Conservation (phyloP, 2,113 vertebrate genomes). For the Genyomyrus donnyi region DNA sequence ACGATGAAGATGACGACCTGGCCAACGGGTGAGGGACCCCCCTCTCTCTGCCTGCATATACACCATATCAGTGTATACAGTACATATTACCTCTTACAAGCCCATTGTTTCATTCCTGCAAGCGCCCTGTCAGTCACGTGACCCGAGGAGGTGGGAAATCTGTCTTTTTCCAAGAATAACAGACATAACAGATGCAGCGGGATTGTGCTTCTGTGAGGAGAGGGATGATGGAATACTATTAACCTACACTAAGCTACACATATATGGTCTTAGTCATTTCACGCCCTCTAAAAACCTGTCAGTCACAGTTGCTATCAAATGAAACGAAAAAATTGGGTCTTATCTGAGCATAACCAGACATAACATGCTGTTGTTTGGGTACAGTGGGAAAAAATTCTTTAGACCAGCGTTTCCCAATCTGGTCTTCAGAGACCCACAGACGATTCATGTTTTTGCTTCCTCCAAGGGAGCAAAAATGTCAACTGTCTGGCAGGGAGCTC, state of each 20-base stretch:
- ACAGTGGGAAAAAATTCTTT: neutral
- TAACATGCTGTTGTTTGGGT: neutral
- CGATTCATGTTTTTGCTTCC: neutral
- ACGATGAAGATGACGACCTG: slow-evolving; percentile 87
- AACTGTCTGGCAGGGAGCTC: neutral
- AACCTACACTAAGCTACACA: neutral
- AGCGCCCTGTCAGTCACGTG: neutral
- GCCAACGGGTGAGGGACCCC: slow-evolving; percentile 75
- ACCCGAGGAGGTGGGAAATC: neutral
- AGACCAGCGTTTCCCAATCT: neutral
- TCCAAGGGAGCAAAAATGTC: neutral
- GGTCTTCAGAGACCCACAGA: neutral
- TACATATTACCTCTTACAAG: neutral
- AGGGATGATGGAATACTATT: neutral
- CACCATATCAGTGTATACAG: neutral
- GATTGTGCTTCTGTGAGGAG: neutral
- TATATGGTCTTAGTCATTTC: neutral
- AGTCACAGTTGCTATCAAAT: neutral
- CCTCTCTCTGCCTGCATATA: neutral
- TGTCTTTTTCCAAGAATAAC: neutral
- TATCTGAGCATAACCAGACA: neutral
- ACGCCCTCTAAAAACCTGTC: neutral
- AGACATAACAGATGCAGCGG: neutral
- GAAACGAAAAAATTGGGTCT: neutral
- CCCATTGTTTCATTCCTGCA: neutral